phyloP scores from a whole-genome alignment of 2,113 vertebrate genomes.

The Strix uralensis region DNA sequence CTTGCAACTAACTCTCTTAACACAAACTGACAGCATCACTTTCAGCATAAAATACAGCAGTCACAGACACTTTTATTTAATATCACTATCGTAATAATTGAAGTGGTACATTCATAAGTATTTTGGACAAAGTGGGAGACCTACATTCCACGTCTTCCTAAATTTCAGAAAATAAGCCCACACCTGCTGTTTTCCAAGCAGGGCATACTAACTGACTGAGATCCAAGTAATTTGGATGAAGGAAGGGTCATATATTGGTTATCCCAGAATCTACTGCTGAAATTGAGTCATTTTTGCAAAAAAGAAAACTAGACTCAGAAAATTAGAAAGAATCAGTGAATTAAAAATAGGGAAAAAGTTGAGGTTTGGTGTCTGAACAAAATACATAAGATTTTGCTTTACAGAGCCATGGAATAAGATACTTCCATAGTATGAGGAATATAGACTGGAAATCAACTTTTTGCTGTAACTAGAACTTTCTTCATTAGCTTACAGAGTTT shows the following conservation, averaged over 20 bases:
- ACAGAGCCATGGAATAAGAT: not conserved
- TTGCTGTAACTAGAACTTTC: not conserved
- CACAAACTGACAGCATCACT: not conserved
- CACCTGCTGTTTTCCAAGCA: not conserved
- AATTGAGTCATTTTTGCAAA: not conserved
- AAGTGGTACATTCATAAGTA: rapidly evolving
- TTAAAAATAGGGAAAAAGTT: not conserved
- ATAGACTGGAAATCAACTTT: not conserved
- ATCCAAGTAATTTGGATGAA: not conserved
- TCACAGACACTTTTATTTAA: not conserved
- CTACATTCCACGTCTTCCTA: not conserved
- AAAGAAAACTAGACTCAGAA: not conserved
- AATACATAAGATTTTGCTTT: not conserved
- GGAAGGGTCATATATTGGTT: not conserved
- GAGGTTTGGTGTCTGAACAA: not conserved
- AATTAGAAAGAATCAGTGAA: not conserved
- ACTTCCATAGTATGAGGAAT: not conserved
- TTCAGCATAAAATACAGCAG: not conserved
- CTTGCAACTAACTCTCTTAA: not conserved
- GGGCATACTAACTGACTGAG: not conserved
- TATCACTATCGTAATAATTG: not conserved
- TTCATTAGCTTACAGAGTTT: not conserved
- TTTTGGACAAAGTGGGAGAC: not conserved
- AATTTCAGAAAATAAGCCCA: not conserved
- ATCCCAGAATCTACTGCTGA: not conserved